Evolutionary conservation across 2,113 vertebrate genomes (phyloP).

Genomic region (Piaya cayana): DNA sequence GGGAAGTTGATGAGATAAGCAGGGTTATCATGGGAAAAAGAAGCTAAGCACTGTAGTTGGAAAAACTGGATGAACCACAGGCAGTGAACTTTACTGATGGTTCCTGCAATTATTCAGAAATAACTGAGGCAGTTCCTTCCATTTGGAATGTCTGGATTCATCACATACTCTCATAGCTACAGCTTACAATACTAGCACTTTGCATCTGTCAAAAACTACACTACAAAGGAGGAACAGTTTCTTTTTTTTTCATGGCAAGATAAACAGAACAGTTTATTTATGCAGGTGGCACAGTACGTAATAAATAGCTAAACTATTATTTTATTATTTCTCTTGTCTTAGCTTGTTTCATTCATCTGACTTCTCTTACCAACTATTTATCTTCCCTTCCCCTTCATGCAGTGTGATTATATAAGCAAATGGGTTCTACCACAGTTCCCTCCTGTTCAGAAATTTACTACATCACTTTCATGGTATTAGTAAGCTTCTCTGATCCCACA

Average conservation of each 20-base stretch:
- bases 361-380: not conserved
- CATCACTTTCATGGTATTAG: not conserved
- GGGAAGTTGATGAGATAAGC: not conserved
- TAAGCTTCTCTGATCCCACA: not conserved
- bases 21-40: not conserved
- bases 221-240: not conserved
- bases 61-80: not conserved
- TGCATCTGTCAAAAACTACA: not conserved
- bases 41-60: not conserved
- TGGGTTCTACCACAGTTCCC: not conserved
- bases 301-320: not conserved
- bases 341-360: not conserved
- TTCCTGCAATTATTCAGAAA: not conserved
- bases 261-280: not conserved
- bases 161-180: not conserved
- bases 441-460: not conserved
- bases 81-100: not conserved
- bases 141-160: not conserved
- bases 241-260: not conserved
- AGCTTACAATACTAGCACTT: not conserved
- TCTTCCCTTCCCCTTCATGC: not conserved
- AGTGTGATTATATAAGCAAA: not conserved
- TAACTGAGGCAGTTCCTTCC: not conserved
- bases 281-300: not conserved
- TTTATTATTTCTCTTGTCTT: not conserved